Conservation (phyloP, 2,888 invertebrate genomes). For the Mesorhabditis spiculigera region DNA sequence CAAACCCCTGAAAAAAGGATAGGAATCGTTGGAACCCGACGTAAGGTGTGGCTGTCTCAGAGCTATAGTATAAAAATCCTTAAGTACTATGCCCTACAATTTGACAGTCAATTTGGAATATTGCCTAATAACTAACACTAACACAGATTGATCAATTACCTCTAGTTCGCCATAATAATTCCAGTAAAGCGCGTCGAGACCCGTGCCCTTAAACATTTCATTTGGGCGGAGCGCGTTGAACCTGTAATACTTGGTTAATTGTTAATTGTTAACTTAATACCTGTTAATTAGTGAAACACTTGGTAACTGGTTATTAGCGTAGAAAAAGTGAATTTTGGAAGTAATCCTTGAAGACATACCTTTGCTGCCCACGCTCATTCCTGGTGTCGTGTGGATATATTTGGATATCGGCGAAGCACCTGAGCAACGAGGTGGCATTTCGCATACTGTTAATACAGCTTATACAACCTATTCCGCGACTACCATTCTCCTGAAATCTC, state of each 20-base stretch:
- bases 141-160: neutral
- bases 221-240: slow-evolving; percentile 14
- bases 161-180: neutral
- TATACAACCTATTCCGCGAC: too few species aligned
- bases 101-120: too few species aligned
- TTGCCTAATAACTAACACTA: too few species aligned
- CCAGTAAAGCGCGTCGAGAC: neutral
- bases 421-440: slow-evolving; percentile 7
- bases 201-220: slow-evolving; percentile 9
- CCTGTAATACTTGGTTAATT: neutral
- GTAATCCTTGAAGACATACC: slow-evolving; percentile 1
- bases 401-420: slow-evolving; percentile 18
- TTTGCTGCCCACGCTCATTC: slow-evolving; percentile 18
- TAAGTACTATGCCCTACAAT: too few species aligned
- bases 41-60: too few species aligned
- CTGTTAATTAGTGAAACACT: too few species aligned
- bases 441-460: neutral
- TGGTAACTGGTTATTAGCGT: too few species aligned
- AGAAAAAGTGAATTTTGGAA: too few species aligned
- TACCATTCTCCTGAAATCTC: neutral
- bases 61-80: too few species aligned
- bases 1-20: slow-evolving; percentile 21
- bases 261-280: too few species aligned
- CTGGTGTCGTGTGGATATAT: slow-evolving; percentile 28
- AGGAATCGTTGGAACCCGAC: neutral